These are phyloP conservation scores for Notarius quadriscutis DNA, from an alignment of 2,113 vertebrate species.

Conservation along the genomic window DNA sequence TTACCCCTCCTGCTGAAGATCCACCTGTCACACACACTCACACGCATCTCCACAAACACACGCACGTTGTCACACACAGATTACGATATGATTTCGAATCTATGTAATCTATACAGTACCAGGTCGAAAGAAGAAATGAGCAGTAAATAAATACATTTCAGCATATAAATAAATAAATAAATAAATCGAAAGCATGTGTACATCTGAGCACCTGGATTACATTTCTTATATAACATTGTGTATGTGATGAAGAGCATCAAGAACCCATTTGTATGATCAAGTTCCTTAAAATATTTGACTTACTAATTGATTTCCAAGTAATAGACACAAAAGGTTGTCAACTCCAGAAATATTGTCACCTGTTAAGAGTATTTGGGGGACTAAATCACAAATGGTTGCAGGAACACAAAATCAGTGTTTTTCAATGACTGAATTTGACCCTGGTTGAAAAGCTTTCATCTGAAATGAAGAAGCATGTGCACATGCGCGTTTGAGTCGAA, in stretches of 20 bases:
- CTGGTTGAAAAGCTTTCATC: not conserved
- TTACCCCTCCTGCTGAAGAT: conserved; percentile 76
- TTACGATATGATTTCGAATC: not conserved
- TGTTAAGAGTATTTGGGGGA: not conserved
- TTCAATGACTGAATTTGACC: not conserved
- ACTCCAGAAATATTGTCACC: conserved; percentile 31
- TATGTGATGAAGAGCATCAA: not conserved
- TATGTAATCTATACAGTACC: not conserved
- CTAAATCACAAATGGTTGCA: not conserved
- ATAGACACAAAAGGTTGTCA: not conserved
- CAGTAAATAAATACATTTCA: not conserved
- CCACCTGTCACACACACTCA: conserved; percentile 72
- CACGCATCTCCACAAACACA: conserved; percentile 48
- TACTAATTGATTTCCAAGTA: not conserved
- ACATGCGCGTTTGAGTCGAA: not conserved
- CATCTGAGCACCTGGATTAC: no score
- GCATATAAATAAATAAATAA: not conserved
- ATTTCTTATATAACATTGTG: no score
- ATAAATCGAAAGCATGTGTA: not conserved
- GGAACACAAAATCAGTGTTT: not conserved
- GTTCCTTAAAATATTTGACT: not conserved
- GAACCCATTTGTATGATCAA: not conserved
- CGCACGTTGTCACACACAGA: conserved; percentile 44
- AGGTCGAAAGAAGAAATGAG: not conserved
- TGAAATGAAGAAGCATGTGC: not conserved